Percentiles rank a stretch among this genome's conserved stretches.
Evolutionary conservation across 53 echinoderm and acorn worm species (phyloP).

Genomic region (Henricia sp.): DNA sequence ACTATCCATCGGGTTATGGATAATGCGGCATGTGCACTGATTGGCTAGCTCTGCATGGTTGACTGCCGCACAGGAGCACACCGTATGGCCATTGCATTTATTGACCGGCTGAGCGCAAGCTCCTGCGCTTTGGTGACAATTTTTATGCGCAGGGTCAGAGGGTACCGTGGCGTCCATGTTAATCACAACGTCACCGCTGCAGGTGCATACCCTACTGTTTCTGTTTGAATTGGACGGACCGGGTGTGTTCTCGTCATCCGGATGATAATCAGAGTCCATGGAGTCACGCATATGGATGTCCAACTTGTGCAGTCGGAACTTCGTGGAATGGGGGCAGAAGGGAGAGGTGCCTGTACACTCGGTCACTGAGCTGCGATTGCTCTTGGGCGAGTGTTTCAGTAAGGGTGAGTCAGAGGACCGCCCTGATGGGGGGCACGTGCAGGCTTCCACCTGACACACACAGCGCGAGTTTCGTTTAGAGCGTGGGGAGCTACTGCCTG

Average conservation of each 20-base stretch:
- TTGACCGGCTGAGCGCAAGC: not conserved
- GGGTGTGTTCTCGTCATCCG: conserved; percentile 54
- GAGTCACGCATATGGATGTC: conserved; percentile 47
- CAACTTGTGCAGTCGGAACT: conserved; percentile 65
- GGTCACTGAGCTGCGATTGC: conserved; percentile 36
- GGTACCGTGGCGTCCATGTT: conserved; percentile 30
- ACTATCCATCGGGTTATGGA: conserved; percentile 36
- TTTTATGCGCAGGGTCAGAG: conserved; percentile 14
- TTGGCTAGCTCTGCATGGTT: conserved; percentile 3
- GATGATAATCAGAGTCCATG: conserved; percentile 61
- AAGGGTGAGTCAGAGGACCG: conserved; percentile 60
- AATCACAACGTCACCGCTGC: conserved; percentile 35
- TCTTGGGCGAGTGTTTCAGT: conserved; percentile 61
- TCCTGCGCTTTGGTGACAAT: not conserved
- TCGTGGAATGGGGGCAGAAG: conserved; percentile 79
- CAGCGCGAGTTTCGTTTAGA: conserved; percentile 28
- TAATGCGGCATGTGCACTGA: conserved; percentile 42
- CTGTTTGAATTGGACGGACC: conserved; percentile 32
- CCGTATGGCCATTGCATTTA: not conserved
- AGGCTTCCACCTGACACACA: conserved; percentile 59
- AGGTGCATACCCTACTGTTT: conserved; percentile 33
- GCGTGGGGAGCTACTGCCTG: conserved; percentile 36
- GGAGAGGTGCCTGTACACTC: conserved; percentile 89
- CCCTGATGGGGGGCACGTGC: conserved; percentile 70
- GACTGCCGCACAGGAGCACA: conserved; percentile 7